Conservation (phyloP, 2,888 invertebrate species). For the Epinotia bilunana region DNA sequence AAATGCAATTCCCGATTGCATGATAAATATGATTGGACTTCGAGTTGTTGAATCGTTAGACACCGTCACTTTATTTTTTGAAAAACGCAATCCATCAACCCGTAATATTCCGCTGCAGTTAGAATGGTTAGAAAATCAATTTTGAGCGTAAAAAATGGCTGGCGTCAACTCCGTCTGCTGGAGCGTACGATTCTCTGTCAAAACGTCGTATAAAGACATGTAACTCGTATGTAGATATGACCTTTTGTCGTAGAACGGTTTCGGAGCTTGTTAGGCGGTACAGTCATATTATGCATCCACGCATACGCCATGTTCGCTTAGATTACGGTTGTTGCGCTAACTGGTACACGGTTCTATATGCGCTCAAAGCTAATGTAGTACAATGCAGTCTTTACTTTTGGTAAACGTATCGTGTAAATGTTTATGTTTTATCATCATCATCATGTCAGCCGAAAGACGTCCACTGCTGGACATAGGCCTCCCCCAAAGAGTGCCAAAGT, state of each 20-base stretch:
- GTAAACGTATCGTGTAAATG: neutral
- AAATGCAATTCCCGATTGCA: no score
- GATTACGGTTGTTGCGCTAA: conserved; percentile 10
- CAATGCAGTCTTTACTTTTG: neutral
- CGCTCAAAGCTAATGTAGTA: neutral
- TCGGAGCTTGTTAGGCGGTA: neutral
- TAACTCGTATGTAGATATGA: conserved; percentile 4
- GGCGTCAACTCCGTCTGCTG: neutral
- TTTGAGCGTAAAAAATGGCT: conserved; percentile 4
- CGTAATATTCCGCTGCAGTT: neutral
- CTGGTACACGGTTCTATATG: neutral
- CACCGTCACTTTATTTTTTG: neutral
- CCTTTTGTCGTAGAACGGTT: neutral
- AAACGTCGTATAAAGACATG: neutral
- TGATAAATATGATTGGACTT: neutral
- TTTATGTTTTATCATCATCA: no score
- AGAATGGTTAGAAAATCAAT: neutral
- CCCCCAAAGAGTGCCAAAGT: no score
- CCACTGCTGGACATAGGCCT: no score
- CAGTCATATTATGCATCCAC: conserved; percentile 7
- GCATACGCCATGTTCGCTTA: conserved; percentile 18
- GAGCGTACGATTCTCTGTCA: neutral
- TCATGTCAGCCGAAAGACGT: no score
- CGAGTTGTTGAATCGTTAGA: neutral
- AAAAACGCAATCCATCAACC: conserved; percentile 4